phyloP scores from a whole-genome alignment of 2,888 invertebrate species.

The Neocrepidodera transversa region DNA sequence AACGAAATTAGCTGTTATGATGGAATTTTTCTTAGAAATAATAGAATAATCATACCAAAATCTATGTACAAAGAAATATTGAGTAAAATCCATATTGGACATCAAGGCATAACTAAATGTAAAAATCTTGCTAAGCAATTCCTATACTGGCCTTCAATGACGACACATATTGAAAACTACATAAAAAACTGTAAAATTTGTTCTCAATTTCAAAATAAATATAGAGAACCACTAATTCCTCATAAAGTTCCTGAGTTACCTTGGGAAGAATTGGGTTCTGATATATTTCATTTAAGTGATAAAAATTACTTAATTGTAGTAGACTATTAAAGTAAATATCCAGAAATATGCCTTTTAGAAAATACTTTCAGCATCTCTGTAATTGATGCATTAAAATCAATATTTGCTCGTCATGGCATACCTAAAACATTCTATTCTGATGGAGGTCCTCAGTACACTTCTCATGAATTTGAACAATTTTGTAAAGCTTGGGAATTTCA shows the following conservation, averaged over 20 bases:
- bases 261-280: slow-evolving; percentile 14
- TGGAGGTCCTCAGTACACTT: slow-evolving; percentile 40
- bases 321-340: slow-evolving; percentile 33
- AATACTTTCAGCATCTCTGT: slow-evolving; percentile 21
- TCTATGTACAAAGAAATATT: background rate
- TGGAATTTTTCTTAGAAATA: background rate
- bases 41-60: background rate
- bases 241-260: background rate
- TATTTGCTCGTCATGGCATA: slow-evolving; percentile 36
- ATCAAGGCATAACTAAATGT: background rate
- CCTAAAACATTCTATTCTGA: slow-evolving; percentile 36
- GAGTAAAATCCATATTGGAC: background rate
- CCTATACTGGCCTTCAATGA: background rate
- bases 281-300: slow-evolving; percentile 25
- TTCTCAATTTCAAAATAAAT: background rate
- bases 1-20: background rate
- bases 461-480: slow-evolving; percentile 32
- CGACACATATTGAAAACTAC: background rate
- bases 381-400: slow-evolving; percentile 28
- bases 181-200: slow-evolving; percentile 4
- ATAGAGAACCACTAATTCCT: background rate
- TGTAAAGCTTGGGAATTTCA: slow-evolving; percentile 37
- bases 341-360: slow-evolving; percentile 25
- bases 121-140: background rate
- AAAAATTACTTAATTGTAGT: slow-evolving; percentile 22